Conservation (phyloP, 2,888 invertebrate species). For the Hylaea fasciaria region DNA sequence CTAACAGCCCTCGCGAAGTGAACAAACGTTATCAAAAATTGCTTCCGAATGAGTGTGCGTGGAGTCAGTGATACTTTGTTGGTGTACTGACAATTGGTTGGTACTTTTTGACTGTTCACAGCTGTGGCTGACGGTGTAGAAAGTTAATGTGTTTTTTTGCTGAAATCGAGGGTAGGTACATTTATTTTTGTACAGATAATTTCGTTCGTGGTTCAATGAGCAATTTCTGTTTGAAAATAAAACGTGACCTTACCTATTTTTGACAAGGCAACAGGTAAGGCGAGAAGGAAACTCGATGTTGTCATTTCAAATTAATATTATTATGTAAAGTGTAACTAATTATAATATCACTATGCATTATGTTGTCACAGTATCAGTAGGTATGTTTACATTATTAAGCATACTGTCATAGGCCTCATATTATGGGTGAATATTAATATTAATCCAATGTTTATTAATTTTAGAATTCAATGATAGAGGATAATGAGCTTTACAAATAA, state of each 20-base stretch:
- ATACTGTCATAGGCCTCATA: too few relatives aligned
- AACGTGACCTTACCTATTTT: conserved; percentile 23
- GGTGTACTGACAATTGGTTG: conserved; percentile 34
- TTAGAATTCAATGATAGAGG: too few relatives aligned
- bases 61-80: conserved; percentile 19
- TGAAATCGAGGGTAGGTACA: not conserved
- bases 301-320: not conserved
- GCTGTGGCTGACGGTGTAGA: conserved; percentile 31
- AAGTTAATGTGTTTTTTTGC: not conserved
- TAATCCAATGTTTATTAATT: too few relatives aligned
- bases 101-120: conserved; percentile 38
- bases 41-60: conserved; percentile 27
- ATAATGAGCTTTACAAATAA: too few relatives aligned
- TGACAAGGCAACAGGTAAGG: conserved; percentile 19
- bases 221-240: conserved; percentile 12
- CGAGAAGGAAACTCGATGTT: not conserved
- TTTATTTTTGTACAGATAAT: conserved; percentile 7
- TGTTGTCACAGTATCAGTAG: not conserved
- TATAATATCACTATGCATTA: too few relatives aligned
- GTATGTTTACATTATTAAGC: not conserved
- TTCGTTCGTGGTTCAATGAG: conserved; percentile 17
- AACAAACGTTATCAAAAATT: conserved; percentile 16
- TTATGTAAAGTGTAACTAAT: not conserved
- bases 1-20: conserved; percentile 32
- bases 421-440: too few relatives aligned